Conservation (phyloP, 2,797 vertebrate genomes). For the Lepilemur ruficaudatus region DNA sequence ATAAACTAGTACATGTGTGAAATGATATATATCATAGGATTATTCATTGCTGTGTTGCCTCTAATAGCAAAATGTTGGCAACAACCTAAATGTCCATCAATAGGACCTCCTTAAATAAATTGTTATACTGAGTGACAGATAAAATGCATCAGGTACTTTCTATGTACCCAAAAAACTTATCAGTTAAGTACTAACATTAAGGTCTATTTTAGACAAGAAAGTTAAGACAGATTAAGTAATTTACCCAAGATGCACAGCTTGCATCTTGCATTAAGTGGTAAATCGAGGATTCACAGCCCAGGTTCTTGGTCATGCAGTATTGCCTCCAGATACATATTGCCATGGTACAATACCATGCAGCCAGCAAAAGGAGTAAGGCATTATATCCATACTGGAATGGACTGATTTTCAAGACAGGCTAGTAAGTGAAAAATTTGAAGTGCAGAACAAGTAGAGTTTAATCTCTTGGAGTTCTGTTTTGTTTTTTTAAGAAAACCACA, state of each 20-base stretch:
- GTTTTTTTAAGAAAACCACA: too few relatives aligned
- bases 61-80: neutral
- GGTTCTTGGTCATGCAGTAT: neutral
- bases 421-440: neutral
- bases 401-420: neutral
- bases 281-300: neutral
- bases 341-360: neutral
- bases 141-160: neutral
- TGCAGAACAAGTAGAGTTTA: neutral
- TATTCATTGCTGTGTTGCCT: neutral
- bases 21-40: neutral
- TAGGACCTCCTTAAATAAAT: neutral
- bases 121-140: neutral
- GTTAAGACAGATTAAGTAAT: neutral
- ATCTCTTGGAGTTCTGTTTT: neutral
- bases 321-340: neutral
- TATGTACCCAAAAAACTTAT: neutral
- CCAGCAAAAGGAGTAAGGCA: neutral
- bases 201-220: neutral
- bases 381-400: neutral
- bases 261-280: too few relatives aligned
- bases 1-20: slow-evolving; percentile 22
- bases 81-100: neutral
- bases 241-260: neutral
- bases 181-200: neutral